These are phyloP conservation scores for Dendrolimus kikuchii DNA, from an alignment of 1,140 invertebrate species.

Conservation along the genomic window DNA sequence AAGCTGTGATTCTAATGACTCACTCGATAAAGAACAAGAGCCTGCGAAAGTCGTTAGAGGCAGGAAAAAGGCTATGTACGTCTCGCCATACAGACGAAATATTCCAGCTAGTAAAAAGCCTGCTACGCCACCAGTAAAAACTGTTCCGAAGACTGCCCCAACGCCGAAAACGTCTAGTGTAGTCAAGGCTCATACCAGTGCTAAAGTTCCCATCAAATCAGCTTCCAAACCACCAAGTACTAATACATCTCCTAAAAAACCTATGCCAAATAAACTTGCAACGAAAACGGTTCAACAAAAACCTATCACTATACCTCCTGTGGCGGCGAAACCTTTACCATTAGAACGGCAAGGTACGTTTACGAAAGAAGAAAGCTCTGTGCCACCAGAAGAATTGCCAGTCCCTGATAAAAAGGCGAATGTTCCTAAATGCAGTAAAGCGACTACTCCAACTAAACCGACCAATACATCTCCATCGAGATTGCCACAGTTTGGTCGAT, in stretches of 20 bases:
- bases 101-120: slow-evolving; percentile 39
- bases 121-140: slow-evolving; percentile 21
- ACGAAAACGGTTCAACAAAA: slow-evolving; percentile 33
- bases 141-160: slow-evolving; percentile 24
- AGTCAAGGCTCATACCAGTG: slow-evolving; percentile 34
- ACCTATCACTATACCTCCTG: slow-evolving; percentile 25
- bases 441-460: slow-evolving; percentile 45
- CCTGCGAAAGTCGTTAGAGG: slow-evolving; percentile 82
- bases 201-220: slow-evolving; percentile 36
- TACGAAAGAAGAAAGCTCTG: slow-evolving; percentile 82
- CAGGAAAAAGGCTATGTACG: slow-evolving; percentile 81
- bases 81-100: slow-evolving; percentile 73
- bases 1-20: slow-evolving; percentile 59
- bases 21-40: slow-evolving; percentile 47
- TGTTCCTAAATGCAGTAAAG: slow-evolving; percentile 41
- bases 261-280: slow-evolving; percentile 34
- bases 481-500: slow-evolving; percentile 61
- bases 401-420: slow-evolving; percentile 60
- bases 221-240: slow-evolving; percentile 31
- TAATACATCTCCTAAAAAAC: slow-evolving; percentile 49
- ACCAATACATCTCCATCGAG: slow-evolving; percentile 60
- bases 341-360: slow-evolving; percentile 89
- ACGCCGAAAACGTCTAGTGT: slow-evolving; percentile 27
- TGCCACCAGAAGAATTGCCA: slow-evolving; percentile 59
- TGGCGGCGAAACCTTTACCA: slow-evolving; percentile 44